Base-by-base conservation (phyloP, 2,888 invertebrate species). In the Drosophila recens region DNA sequence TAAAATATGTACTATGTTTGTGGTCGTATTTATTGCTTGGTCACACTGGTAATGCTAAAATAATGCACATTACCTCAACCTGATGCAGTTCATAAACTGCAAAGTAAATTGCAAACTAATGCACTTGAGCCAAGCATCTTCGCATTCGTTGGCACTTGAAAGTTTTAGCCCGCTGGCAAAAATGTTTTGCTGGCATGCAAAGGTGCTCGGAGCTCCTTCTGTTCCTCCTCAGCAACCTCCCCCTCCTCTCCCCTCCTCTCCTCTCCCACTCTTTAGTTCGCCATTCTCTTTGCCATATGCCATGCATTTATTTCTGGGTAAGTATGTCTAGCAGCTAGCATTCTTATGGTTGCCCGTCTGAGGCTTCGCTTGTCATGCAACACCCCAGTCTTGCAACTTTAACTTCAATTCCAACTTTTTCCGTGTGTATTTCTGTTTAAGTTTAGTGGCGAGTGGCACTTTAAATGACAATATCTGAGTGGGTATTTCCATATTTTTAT, bases 91-190 rank as follows among this genome's bases (percentile, higher is more conserved):
- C 80, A 86, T 82, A 82, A 86, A 80, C 78, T 80, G 71, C 40
- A 70, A 78, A 83, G 84, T 80, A 83, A 80, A 82, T 80, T 75
- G 80, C 80, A 82, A 82, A 86, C 86, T 82, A 86, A 82, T 82
- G 86, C 83, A 86, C 79, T 79, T 80, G 56, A 79, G 65, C 68
- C 82, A 70, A 74, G 57, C 73, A 59, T 54, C 65, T 43, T 46
- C 42, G 49, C 48, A 75, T 64, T 64, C 45, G 75, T 61, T 65
- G 71, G 36, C 48, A 57, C 71, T 75, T 69, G 40, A 73, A 73
- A 73, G 63, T 73, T 75, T 49, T 54, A 46, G 33, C 34, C 17
- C 58, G 27, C 59, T 42, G 45, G 73, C 75, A 59, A 61, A 69
- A 69, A 59, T 74, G 70, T 72, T 77, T 67, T 72, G 72, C 64